Base-by-base conservation (phyloP, 1,140 invertebrate genomes). In the Euschistus heros region DNA sequence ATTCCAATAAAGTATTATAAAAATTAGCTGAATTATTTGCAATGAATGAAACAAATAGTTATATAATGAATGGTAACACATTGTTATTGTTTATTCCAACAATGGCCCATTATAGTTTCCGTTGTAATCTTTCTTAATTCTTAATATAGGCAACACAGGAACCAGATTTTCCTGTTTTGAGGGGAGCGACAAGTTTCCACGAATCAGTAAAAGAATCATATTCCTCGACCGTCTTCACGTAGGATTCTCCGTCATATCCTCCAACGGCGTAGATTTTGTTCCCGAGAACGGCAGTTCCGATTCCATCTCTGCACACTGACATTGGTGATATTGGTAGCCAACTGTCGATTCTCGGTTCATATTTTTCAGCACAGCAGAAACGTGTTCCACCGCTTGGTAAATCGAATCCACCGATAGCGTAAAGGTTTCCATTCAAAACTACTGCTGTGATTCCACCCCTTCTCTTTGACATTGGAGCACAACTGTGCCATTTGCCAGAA, bases 201-300 rank as follows among this genome's bases (percentile, higher is more conserved):
- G 33, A 10, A 13, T 37, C 33, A 6, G 33, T 37, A 13, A 10
- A 13, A 13, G 33, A 86, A 76, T 97, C 92, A 75, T 97, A 98
- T 69, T 92, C 85, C 79, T 98, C 94, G 18, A 96, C 92, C 64
- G 86, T 84, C 71, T 87, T 90, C 1, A 96, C 78, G 77, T 95
- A 96, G 67, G 88, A 84, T 72, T 90, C 88, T 17, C 94, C 94
- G 80, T 97, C 94, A 76, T 96, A 95, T 0, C 95, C 95, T 33
- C 94, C 94, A 30, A 95, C 89, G 46, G 92, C 91, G 69, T 94
- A 85, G 17, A 97, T 78, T 68, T 84, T 81, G 74, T 96, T 91
- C 62, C 94, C 94, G 0, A 97, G 81, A 18, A 92, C 80, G 71
- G 91, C 92, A 57, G 93, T 91, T 20, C 92, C 94, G 57, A 97